phyloP scores from a whole-genome alignment of 2,113 vertebrate genomes.

The Capreolus pygargus region DNA sequence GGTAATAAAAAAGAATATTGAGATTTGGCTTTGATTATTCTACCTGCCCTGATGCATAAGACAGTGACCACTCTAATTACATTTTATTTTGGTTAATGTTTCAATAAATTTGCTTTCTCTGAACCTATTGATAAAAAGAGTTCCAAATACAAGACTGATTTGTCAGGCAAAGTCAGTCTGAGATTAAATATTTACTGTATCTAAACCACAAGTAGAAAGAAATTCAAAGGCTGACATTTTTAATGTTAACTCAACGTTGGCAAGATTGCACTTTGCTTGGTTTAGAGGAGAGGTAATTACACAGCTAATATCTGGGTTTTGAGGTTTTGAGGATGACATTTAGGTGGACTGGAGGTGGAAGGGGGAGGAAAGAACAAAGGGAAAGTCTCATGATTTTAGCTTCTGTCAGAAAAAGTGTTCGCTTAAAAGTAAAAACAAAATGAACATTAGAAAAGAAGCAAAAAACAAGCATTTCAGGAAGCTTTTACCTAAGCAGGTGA shows the following conservation, averaged over 20 bases:
- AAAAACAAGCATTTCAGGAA: slow-evolving; percentile 24
- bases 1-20: not conserved
- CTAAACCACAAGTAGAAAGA: slow-evolving; percentile 52
- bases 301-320: slow-evolving; percentile 43
- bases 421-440: slow-evolving; percentile 54
- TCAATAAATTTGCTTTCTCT: slow-evolving; percentile 35
- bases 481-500: slow-evolving; percentile 25
- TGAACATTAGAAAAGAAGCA: not conserved
- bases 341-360: not conserved
- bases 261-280: slow-evolving; percentile 13
- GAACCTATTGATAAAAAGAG: slow-evolving; percentile 32
- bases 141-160: slow-evolving; percentile 21
- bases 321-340: slow-evolving; percentile 38
- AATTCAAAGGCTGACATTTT: slow-evolving; percentile 28
- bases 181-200: slow-evolving; percentile 64
- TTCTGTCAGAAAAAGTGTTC: not conserved
- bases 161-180: slow-evolving; percentile 16
- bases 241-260: slow-evolving; percentile 6
- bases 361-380: not conserved
- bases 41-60: not conserved
- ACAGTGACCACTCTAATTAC: not conserved
- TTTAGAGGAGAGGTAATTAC: slow-evolving; percentile 42
- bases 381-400: slow-evolving; percentile 34
- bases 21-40: not conserved
- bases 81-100: slow-evolving; percentile 35